Evolutionary conservation across 2,888 invertebrate species (phyloP), one percentile per base, ranked within the genome.

Genomic region (Ectemnius cavifrons): DNA sequence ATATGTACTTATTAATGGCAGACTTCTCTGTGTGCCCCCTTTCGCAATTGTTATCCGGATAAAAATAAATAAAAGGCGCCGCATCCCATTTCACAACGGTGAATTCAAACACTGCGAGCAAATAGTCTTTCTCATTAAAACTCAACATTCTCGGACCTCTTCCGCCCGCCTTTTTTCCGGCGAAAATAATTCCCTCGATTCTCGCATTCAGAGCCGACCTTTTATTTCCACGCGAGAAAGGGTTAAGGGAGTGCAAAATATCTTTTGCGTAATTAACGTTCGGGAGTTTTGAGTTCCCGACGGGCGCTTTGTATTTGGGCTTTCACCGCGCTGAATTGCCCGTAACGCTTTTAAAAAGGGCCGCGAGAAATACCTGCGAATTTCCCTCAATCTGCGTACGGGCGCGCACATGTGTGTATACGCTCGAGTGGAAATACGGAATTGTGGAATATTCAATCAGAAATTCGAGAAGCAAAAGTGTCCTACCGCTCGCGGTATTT

Each of bases 171-270:
- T 16, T 16, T 52, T 52, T 11, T 14, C 5, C 5, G 14, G 14
- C 52, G 52, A 16, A 16, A 52, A 16, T 52, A 52, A 52, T n/a
- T 52, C 13, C 52, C 52, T 52, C 16, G 52, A 16, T 52, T 52
- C 16, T 52, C 16, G 52, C 14, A 52, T 52, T 52, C 14, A 16
- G n/a, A 52, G 52, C 52, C 52, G 2, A 14, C 16, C 37, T 37
- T 16, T 52, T 52, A 16, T 52, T 14, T 52, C 52, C 52, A 16
- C 16, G 37, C 11, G 37, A 37, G 37, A 37, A 52, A 52, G 52
- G n/a, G 52, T 52, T 14, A 14, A 16, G 52, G 52, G 52, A 52
- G 52, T 52, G 52, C 52, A 52, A 52, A 37, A 52, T 52, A 52
- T 52, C 52, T 6, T 52, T 52, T 52, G 14, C 13, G 52, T 16